Evolutionary conservation across 1,140 invertebrate genomes (phyloP), one percentile per base, ranked within the genome.

Genomic region (Leucophenga varia): DNA sequence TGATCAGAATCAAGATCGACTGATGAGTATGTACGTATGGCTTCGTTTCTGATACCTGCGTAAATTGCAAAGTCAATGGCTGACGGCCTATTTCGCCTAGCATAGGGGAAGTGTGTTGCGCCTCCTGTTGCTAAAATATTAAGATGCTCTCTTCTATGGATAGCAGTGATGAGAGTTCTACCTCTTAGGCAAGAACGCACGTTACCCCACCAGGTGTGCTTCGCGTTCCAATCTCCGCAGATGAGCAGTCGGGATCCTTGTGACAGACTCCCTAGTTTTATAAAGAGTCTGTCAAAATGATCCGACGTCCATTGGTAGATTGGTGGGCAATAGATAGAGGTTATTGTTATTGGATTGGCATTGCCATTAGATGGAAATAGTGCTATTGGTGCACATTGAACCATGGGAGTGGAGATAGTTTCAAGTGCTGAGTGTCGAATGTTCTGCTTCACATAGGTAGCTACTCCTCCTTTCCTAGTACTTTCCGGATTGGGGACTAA

Each of bases 51-150:
- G 1, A 50, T 19, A 1, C 39, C 31, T 0, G 30, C 7, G 18
- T 47, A 42, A 1, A 52, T 5, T 0, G 49, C 32, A 10, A 52
- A 47, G 3, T 52, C 49, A n/a, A 51, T 51, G 1, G 49, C 43
- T 2, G 43, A 46, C 0, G 49, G 49, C 2, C 21, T 18, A 2
- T 40, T 51, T 3, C 37, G 39, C 12, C n/a, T 3, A 1, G 28
- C 32, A 2, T 13, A 47, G 0, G 49, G 49, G 6, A 4, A 47
- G 32, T 52, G 49, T 0, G 49, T 52, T 1, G 49, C 37, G 0
- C 38, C 39, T 0, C 28, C 25, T 43, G 18, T 44, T 10, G 31
- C 42, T 9, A 43, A 7, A 3, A 43, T 43, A 18, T 43, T 43
- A 14, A 10, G 16, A 0, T 10, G 17, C 9, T 18, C 22, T 3